Conservation (phyloP, 2,113 vertebrate species). For the Panthera uncia region DNA sequence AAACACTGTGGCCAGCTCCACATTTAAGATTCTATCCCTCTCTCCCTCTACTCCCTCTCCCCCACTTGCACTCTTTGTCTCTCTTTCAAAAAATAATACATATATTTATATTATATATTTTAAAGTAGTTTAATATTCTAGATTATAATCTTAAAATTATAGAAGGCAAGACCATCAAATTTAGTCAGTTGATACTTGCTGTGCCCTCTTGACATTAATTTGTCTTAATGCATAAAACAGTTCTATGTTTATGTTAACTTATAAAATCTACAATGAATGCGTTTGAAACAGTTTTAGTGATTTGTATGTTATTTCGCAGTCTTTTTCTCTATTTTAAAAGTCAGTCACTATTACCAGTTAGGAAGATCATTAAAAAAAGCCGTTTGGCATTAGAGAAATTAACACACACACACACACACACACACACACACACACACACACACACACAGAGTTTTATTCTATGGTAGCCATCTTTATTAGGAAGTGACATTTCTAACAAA, state of each 20-base stretch:
- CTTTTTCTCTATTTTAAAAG: not conserved
- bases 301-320: not conserved
- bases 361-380: not conserved
- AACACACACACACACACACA: too few species aligned
- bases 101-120: too few species aligned
- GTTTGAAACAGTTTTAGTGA: not conserved
- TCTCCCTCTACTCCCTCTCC: too few species aligned
- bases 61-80: too few species aligned
- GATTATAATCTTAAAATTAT: not conserved
- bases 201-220: not conserved
- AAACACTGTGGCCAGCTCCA: too few species aligned
- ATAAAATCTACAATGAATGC: not conserved
- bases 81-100: not conserved
- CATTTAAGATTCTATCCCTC: too few species aligned
- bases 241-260: not conserved
- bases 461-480: not conserved
- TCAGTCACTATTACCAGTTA: not conserved
- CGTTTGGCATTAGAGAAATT: not conserved
- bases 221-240: not conserved
- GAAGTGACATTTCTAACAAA: not conserved
- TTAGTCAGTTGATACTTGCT: not conserved
- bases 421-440: too few species aligned
- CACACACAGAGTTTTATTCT: too few species aligned
- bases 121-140: not conserved
- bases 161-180: not conserved